These are phyloP conservation scores for Hirtodrosophila alboralis DNA, from an alignment of 2,888 invertebrate species.

Conservation along the genomic window DNA sequence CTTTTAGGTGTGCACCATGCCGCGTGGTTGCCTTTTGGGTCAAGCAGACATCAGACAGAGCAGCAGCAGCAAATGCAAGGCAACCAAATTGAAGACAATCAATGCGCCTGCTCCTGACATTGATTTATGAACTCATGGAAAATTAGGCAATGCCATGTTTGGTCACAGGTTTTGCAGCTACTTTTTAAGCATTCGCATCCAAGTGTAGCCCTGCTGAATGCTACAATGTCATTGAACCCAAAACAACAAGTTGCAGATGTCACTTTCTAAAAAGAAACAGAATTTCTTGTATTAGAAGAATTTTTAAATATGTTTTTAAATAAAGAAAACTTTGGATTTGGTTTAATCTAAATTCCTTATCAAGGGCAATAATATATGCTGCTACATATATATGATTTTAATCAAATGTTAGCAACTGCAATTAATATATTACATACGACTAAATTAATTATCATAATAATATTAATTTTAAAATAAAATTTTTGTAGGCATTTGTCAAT, in stretches of 20 bases:
- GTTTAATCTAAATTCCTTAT: no score
- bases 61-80: slow-evolving; percentile 9
- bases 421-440: no score
- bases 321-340: no score
- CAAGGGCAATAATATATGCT: no score
- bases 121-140: slow-evolving; percentile 82
- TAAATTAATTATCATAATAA: no score
- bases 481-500: no score
- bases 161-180: slow-evolving; percentile 55
- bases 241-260: slow-evolving; percentile 4
- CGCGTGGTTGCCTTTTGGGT: slow-evolving; percentile 44
- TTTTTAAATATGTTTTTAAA: no score
- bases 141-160: slow-evolving; percentile 83
- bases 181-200: slow-evolving; percentile 27
- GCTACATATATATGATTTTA: no score
- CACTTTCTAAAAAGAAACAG: slow-evolving; percentile 30
- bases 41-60: no score
- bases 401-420: no score
- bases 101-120: slow-evolving; percentile 76
- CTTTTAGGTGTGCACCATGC: slow-evolving; percentile 29
- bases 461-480: no score
- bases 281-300: no score
- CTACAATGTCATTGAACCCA: slow-evolving; percentile 45
- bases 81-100: slow-evolving; percentile 79
- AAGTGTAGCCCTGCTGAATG: slow-evolving; percentile 19